Conservation (phyloP, 92 coral and sea anemone species). For the Zoanthus gigantus region DNA sequence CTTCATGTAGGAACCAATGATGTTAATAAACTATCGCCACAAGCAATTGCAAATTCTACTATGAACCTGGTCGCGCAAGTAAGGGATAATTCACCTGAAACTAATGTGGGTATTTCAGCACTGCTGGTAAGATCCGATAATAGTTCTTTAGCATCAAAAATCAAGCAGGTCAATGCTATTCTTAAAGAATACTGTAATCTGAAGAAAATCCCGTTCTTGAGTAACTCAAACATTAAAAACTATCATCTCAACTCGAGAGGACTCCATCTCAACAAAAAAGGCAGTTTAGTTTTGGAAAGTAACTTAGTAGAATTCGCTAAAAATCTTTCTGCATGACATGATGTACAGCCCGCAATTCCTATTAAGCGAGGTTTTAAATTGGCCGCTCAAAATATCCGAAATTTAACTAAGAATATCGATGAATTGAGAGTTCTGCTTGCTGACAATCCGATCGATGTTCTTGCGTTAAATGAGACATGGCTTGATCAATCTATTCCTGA, state of each 20-base stretch:
- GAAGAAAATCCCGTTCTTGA: neutral
- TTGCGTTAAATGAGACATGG: neutral
- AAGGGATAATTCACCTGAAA: slow-evolving; percentile 45
- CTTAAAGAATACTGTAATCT: neutral
- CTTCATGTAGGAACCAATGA: slow-evolving; percentile 50
- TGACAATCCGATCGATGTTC: neutral
- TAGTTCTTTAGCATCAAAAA: neutral
- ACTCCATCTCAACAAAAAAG: neutral
- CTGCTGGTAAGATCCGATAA: slow-evolving; percentile 5
- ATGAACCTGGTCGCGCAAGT: slow-evolving; percentile 45
- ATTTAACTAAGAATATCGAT: neutral
- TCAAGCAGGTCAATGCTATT: neutral
- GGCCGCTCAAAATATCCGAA: neutral
- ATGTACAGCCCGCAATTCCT: neutral
- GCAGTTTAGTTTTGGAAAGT: neutral
- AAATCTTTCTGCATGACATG: neutral
- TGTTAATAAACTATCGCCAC: slow-evolving; percentile 34
- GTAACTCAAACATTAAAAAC: neutral
- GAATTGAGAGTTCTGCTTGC: neutral
- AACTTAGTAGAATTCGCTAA: neutral
- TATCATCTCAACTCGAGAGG: slow-evolving; percentile 7
- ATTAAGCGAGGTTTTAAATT: neutral
- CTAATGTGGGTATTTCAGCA: slow-evolving; percentile 38
- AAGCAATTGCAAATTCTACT: slow-evolving; percentile 38
- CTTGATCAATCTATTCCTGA: neutral